These are phyloP conservation scores for Incurvaria masculella DNA, from an alignment of 2,888 invertebrate species.

Conservation along the genomic window DNA sequence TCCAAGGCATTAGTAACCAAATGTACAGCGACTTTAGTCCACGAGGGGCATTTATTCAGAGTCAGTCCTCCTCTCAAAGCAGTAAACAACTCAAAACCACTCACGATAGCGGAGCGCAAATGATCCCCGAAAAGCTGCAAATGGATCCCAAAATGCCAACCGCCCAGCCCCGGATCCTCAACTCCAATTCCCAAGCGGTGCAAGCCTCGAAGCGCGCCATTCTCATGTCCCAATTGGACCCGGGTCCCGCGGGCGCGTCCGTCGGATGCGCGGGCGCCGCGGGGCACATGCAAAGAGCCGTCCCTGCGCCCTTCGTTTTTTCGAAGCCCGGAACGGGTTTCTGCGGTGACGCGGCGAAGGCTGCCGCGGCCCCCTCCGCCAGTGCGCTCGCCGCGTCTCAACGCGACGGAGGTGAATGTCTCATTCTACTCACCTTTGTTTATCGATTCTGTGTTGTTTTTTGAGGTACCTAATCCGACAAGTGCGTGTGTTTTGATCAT, in stretches of 20 bases:
- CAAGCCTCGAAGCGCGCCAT: not conserved
- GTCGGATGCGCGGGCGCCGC: slow-evolving; percentile 27
- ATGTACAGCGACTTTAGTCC: not conserved
- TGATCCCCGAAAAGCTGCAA: slow-evolving; percentile 48
- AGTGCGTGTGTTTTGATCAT: no score
- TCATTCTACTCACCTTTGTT: slow-evolving; percentile 13
- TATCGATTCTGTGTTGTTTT: slow-evolving; percentile 1
- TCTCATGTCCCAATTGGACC: not conserved
- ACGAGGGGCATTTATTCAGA: not conserved
- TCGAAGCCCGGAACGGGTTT: slow-evolving; percentile 64
- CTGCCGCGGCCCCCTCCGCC: slow-evolving; percentile 60
- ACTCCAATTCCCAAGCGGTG: not conserved
- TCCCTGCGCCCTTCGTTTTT: slow-evolving; percentile 48
- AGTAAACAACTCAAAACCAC: not conserved
- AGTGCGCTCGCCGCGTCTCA: slow-evolving; percentile 48
- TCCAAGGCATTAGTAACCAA: not conserved
- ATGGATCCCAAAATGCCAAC: slow-evolving; percentile 22
- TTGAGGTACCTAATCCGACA: slow-evolving; percentile 16
- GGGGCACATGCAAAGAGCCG: slow-evolving; percentile 48
- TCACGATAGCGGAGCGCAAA: slow-evolving; percentile 22
- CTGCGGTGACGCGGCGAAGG: slow-evolving; percentile 53
- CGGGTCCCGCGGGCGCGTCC: not conserved
- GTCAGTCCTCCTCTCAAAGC: not conserved
- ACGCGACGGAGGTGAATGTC: slow-evolving; percentile 48
- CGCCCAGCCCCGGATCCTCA: slow-evolving; percentile 19